Evolutionary conservation across 1,140 invertebrate species (phyloP), one percentile per base, ranked within the genome.

Genomic region (Lethocerus indicus): DNA sequence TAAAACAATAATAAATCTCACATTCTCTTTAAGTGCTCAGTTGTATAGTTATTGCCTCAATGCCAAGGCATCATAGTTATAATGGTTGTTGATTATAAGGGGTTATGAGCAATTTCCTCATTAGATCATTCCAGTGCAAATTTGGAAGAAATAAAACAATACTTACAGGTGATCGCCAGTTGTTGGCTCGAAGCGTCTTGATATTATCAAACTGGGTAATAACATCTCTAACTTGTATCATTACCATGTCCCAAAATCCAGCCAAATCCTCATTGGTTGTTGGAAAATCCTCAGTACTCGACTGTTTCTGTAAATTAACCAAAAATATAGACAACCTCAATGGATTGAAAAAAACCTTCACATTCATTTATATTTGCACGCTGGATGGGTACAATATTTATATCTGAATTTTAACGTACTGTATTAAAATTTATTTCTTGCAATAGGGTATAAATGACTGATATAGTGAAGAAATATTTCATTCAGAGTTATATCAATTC

Each of bases 191-290:
- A 20, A 87, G 65, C 16, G 60, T 59, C 21, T 82, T 75, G 37
- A 94, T 75, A 50, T 88, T 82, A 6, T 76, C 67, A 63, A 88
- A 92, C 49, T 86, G 68, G 6, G 76, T 71, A 61, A 89, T 75
- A 16, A 90, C 72, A 64, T 87, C 80, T 27, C 79, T 75, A 6
- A 91, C 78, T 67, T 95, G 92, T 39, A 95, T 72, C 63, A 79
- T 78, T 6, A 96, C 87, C 87, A 96, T 92, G 64, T 95, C 92
- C 91, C 91, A 96, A 67, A 95, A 95, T 16, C 92, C 92, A 58
- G 84, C 85, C 47, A 95, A 69, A 65, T 96, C 92, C 57, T 86
- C 79, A 57, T 75, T 69, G 3, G 87, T 92, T 2, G 89, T 92
- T 29, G 83, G 83, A 63, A 90, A 91, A 52, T 78, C 78, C 60